Evolutionary conservation across 2,797 vertebrate genomes (phyloP), one percentile per base, ranked within the genome.

Genomic region (Gymnoscopelus microlampas): DNA sequence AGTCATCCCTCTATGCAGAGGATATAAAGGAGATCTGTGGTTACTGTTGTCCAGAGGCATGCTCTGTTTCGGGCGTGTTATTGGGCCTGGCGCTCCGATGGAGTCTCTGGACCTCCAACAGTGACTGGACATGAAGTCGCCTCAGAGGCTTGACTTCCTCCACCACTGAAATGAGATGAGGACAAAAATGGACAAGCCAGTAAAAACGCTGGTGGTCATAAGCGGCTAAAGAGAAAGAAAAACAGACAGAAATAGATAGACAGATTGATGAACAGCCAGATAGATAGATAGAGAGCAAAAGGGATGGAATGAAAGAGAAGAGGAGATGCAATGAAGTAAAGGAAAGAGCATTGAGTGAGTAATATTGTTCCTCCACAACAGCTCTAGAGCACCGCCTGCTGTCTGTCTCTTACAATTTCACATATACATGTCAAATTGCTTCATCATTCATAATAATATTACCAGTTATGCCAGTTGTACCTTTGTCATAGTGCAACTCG

Each of bases 401-500:
- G 86, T 71, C 23, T 5, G 2, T 1, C 32, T 53, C 10, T 56
- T 23, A 56, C 10, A 56, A 23, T 51, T 13, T n/a, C 50, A 51
- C n/a, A 14, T n/a, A 35, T 7, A 44, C 2, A 6, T 35, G 39
- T 44, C 39, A 8, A 44, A 44, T 44, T 10, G 70, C 49, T 55
- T 19, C n/a, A 61, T 6, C 44, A 57, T 10, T 54, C 23, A 10
- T 19, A 54, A 9, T 23, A n/a, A 13, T 11, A 35, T n/a, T 59
- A 29, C 12, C 6, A 8, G 4, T 26, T 5, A 13, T 8, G 2
- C 47, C 19, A 26, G 53, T 26, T 23, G 0, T 48, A 93, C 94
- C 93, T 91, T 91, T 92, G 66, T 92, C 85, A 6, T 94, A 94
- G 71, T 93, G 92, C 55, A 93, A 23, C 77, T 94, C 92, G 3